A percentile compares a stretch with the other conserved stretches of the same genome.
phyloP scores from a whole-genome alignment of 2,113 vertebrate species.

The Trematocara variabile region DNA sequence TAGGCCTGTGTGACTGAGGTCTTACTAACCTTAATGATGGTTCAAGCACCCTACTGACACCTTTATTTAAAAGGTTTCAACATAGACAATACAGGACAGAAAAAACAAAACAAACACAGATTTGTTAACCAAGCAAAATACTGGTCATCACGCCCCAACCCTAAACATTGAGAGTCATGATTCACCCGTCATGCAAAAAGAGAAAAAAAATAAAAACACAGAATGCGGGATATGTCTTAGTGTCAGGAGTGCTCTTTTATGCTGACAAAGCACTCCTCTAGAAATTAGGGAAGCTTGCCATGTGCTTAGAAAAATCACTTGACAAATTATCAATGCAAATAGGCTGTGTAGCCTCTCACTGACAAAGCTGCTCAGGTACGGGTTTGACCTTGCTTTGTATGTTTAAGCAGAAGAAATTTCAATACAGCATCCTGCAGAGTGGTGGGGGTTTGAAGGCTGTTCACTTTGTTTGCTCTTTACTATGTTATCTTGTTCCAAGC shows the following conservation, averaged over 20 bases:
- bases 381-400: neutral
- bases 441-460: neutral
- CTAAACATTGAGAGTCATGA: neutral
- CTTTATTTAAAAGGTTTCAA: neutral
- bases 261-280: neutral
- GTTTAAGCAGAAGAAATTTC: neutral
- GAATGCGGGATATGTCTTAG: accelerated
- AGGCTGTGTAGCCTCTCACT: neutral
- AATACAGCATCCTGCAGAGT: neutral
- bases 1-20: neutral
- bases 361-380: neutral
- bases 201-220: accelerated
- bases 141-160: neutral
- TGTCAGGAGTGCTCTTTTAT: neutral
- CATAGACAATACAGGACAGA: neutral
- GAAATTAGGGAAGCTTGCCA: neutral
- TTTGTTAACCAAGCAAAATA: neutral
- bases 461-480: slow-evolving; percentile 4
- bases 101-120: neutral
- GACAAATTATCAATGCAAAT: slow-evolving; percentile 32
- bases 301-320: neutral
- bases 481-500: neutral
- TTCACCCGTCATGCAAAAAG: neutral
- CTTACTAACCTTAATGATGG: neutral
- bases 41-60: neutral